Evolutionary conservation across 1,140 invertebrate species (phyloP), one percentile per base, ranked within the genome.

Genomic region (Trissolcus basalis): DNA sequence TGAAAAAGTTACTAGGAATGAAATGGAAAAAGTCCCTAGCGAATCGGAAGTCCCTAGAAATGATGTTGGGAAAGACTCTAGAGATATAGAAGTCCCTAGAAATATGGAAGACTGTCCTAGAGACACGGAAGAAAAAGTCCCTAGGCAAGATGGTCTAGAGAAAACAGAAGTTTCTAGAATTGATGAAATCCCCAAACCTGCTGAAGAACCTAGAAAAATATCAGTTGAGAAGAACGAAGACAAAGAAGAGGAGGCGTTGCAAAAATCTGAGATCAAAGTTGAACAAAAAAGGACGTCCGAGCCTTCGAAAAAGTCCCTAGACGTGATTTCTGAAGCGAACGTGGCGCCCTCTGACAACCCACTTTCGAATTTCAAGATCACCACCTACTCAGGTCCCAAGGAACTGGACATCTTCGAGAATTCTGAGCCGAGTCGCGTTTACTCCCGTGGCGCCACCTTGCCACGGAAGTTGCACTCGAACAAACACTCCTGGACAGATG

Each of bases 331-430:
- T 7, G 77, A 81, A 0, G 80, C 80, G 0, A 81, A 79, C 50
- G 71, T 88, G 1, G 85, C 84, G 0, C 85, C 86, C 0, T 53
- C 84, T 0, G 85, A 87, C 43, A 88, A 88, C 43, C 85, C 84
- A 2, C 33, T 88, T 27, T 82, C 86, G 0, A 89, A 89, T 55
- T 89, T 89, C 58, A 88, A 83, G 0, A 88, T 89, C 7, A 87
- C 87, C 0, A 88, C 88, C 0, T 89, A 89, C 15, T 78, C 83
- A 3, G 79, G 78, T 5, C 81, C 82, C 27, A 88, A 85, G 33
- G 83, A 73, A 39, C 11, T 84, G 0, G 83, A 88, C 19, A 87
- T 89, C 45, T 89, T 85, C 19, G 82, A 83, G 0, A 10, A 48
- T 63, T 0, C 63, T 0, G 8, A 45, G 0, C 51, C 36, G 12